Evolutionary conservation across 2,113 vertebrate species (phyloP).

Genomic region (Phyllostomus hastatus): DNA sequence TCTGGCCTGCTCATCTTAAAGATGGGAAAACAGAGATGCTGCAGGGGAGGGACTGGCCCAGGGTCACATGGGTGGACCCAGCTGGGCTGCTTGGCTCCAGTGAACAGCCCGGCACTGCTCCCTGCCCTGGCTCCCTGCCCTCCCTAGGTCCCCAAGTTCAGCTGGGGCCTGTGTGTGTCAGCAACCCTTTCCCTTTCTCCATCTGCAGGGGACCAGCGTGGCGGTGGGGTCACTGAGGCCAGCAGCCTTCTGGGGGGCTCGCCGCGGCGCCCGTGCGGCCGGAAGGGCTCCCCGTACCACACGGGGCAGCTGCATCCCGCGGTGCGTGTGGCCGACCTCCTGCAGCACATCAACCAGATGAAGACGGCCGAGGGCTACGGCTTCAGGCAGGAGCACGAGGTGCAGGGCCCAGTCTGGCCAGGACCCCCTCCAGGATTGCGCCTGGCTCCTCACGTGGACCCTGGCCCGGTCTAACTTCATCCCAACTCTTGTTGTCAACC

Average conservation of each 20-base stretch:
- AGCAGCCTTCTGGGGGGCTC: conserved; percentile 94
- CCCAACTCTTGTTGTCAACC: not conserved
- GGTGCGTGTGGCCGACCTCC: conserved; percentile 92
- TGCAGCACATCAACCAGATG: conserved; percentile 99
- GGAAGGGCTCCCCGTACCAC: conserved; percentile 94
- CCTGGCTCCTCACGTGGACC: not conserved
- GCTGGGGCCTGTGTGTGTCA: not conserved
- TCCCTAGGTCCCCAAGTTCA: not conserved
- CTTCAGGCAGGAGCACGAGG: conserved; percentile 98
- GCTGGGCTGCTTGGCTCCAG: not conserved
- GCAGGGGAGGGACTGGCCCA: not conserved
- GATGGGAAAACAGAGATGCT: not conserved
- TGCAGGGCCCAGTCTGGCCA: conserved; percentile 51
- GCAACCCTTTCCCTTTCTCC: not conserved
- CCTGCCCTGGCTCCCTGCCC: not conserved
- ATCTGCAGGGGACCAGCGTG: conserved; percentile 87
- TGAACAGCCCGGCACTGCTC: rapidly evolving
- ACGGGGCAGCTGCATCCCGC: conserved; percentile 95
- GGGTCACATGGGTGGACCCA: not conserved
- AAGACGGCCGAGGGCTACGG: conserved; percentile 95
- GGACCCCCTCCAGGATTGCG: rapidly evolving
- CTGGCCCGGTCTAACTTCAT: not conserved
- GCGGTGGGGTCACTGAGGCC: conserved; percentile 90
- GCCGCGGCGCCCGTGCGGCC: conserved; percentile 85
- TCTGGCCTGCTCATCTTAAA: not conserved